These are phyloP conservation scores for Andrena praecox DNA, from an alignment of 2,888 invertebrate species.

Conservation along the genomic window DNA sequence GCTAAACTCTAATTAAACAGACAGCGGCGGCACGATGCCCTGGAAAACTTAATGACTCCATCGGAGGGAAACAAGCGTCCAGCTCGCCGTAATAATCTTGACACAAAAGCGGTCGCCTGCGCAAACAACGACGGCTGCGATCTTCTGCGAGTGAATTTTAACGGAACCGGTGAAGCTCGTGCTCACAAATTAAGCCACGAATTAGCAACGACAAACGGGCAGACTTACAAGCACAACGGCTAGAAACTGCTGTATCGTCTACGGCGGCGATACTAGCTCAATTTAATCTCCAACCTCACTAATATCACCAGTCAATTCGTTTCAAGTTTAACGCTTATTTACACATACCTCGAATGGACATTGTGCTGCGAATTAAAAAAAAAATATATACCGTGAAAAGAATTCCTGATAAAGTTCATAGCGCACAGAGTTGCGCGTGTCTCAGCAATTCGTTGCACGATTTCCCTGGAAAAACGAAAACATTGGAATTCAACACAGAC, in stretches of 20 bases:
- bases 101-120: conserved; percentile 5
- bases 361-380: neutral
- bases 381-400: too few relatives aligned
- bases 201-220: conserved; percentile 46
- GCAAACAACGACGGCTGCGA: neutral
- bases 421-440: neutral
- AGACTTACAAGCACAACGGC: conserved; percentile 29
- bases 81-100: conserved; percentile 31
- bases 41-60: conserved; percentile 35
- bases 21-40: conserved; percentile 16
- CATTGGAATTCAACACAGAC: neutral
- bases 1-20: conserved; percentile 51
- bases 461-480: neutral
- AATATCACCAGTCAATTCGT: neutral
- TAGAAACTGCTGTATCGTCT: neutral
- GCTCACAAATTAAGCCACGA: conserved; percentile 28
- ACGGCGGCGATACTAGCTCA: conserved; percentile 5
- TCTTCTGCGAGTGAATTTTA: conserved; percentile 19
- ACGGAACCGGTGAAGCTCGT: conserved; percentile 16
- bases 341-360: neutral
- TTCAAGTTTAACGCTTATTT: neutral
- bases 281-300: conserved; percentile 9
- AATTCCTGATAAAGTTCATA: too few relatives aligned
- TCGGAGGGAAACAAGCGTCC: conserved; percentile 32
- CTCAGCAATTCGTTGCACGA: neutral